Evolutionary conservation across 2,888 invertebrate species (phyloP).

Genomic region (Altica lythri): DNA sequence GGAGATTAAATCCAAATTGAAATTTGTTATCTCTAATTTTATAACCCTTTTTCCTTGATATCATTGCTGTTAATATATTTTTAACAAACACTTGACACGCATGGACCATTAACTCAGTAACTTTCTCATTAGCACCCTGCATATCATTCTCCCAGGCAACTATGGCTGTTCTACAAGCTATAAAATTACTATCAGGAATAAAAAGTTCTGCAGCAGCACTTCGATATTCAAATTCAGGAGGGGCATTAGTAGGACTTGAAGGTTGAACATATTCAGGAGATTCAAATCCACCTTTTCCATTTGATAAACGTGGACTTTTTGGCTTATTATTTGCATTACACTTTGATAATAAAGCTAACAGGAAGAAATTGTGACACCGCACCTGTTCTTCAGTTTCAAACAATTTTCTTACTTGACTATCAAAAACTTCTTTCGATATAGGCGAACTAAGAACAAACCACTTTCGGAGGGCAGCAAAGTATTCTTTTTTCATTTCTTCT

Average conservation of each 20-base stretch:
- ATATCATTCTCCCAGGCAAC: constrained; percentile 90
- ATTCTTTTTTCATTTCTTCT: constrained; percentile 69
- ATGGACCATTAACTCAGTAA: constrained; percentile 79
- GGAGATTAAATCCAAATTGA: constrained; percentile 78
- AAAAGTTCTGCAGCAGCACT: constrained; percentile 76
- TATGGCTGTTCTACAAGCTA: constrained; percentile 80
- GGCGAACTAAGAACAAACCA: constrained; percentile 71
- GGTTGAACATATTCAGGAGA: constrained; percentile 63
- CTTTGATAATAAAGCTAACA: constrained; percentile 67
- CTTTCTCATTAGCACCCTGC: constrained; percentile 81
- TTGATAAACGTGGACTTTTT: constrained; percentile 22
- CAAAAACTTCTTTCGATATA: constrained; percentile 83
- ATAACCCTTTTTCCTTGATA: constrained; percentile 82
- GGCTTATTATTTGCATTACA: constrained; percentile 58
- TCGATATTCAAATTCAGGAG: constrained; percentile 57
- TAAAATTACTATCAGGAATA: constrained; percentile 81
- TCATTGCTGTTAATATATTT: constrained; percentile 76
- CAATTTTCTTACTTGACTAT: constrained; percentile 75
- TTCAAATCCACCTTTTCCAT: constrained; percentile 61
- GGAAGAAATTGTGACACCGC: constrained; percentile 82
- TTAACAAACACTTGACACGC: constrained; percentile 83
- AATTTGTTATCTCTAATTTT: constrained; percentile 74
- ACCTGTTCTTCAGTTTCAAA: constrained; percentile 72
- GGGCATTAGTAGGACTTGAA: constrained; percentile 58
- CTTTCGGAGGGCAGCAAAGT: constrained; percentile 73